Evolutionary conservation across 2,113 vertebrate species (phyloP).

Genomic region (Misgurnus mizolepis): DNA sequence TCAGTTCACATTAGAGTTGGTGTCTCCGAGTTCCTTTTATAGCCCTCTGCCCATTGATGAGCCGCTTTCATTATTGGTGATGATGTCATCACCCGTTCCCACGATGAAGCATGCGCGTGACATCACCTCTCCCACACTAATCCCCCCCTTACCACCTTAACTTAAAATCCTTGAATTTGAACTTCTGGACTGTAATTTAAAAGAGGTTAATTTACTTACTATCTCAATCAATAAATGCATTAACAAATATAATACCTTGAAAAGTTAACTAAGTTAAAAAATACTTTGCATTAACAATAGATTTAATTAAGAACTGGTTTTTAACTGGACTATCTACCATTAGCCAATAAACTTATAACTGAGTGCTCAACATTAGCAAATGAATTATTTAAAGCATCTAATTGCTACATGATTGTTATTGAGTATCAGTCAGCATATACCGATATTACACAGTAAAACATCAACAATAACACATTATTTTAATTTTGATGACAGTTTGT

Average conservation of each 20-base stretch:
- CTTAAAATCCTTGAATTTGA: slow-evolving; percentile 51
- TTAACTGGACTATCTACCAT: too few species aligned
- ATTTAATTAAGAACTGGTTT: too few species aligned
- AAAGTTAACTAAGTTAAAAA: too few species aligned
- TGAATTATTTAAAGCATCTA: too few species aligned
- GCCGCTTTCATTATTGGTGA: slow-evolving; percentile 70
- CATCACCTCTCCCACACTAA: slow-evolving; percentile 55
- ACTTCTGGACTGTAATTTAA: slow-evolving; percentile 15
- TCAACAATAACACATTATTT: neutral
- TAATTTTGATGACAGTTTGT: neutral
- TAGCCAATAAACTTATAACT: too few species aligned
- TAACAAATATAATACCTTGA: neutral
- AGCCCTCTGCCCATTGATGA: slow-evolving; percentile 68
- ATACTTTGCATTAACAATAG: too few species aligned
- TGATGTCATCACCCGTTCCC: slow-evolving; percentile 70
- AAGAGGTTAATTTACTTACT: neutral
- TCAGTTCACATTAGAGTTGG: slow-evolving; percentile 55
- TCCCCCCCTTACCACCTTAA: slow-evolving; percentile 53
- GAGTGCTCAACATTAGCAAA: too few species aligned
- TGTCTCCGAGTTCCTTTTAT: slow-evolving; percentile 68
- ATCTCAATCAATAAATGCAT: neutral
- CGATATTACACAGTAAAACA: too few species aligned
- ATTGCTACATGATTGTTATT: too few species aligned
- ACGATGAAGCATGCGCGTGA: slow-evolving; percentile 59
- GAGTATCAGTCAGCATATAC: too few species aligned